phyloP scores from a whole-genome alignment of 2,888 invertebrate genomes.

The Serrognathus titanus region DNA sequence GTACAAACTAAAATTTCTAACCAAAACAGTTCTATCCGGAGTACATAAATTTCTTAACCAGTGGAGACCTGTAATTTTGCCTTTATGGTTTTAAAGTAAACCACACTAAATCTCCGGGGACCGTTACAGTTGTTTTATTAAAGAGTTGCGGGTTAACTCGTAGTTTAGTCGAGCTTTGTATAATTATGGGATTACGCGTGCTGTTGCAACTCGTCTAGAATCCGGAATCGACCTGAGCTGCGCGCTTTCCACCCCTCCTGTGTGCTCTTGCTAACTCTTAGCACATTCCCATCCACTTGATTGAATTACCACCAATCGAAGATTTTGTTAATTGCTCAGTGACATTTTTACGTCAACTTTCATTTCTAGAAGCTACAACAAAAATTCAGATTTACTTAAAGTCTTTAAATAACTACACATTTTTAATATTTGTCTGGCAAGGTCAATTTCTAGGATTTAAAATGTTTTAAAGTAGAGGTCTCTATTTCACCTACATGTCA shows the following conservation, averaged over 20 bases:
- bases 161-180: constrained; percentile 30
- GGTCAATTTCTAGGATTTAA: too few species aligned
- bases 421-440: too few species aligned
- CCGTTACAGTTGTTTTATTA: constrained; percentile 36
- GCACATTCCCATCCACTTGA: constrained; percentile 23
- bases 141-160: constrained; percentile 33
- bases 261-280: constrained; percentile 7
- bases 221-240: constrained; percentile 11
- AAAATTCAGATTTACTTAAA: too few species aligned
- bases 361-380: too few species aligned
- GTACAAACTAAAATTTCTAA: constrained; percentile 20
- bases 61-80: constrained; percentile 47
- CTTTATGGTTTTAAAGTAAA: constrained; percentile 48
- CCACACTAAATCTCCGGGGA: constrained; percentile 43
- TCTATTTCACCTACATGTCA: too few species aligned
- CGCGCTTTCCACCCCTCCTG: constrained; percentile 2
- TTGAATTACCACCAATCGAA: constrained; percentile 31
- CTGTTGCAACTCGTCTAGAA: constrained; percentile 10
- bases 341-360: too few species aligned
- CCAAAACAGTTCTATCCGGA: constrained; percentile 37
- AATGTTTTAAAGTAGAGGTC: too few species aligned
- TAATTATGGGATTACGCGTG: constrained; percentile 34
- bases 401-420: too few species aligned
- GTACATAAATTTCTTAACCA: constrained; percentile 47
- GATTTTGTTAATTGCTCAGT: constrained; percentile 24